Percentiles rank a stretch among this genome's conserved stretches.
Conservation (phyloP, 2,113 vertebrate species). For the Macquaria australasica region DNA sequence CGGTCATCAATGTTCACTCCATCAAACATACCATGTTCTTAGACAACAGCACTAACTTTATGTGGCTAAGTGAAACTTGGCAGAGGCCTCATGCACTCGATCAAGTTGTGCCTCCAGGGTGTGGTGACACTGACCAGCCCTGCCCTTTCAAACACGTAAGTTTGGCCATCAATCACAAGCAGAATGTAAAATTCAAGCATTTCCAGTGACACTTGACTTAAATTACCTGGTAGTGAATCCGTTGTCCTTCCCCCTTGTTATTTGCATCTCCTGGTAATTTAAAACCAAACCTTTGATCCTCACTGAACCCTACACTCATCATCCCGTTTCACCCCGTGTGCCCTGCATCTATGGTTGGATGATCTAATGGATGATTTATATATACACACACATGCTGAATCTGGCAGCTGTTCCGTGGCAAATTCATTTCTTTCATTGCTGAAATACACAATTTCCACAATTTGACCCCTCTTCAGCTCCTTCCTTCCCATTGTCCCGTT, state of each 20-base stretch:
- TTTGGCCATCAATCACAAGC: constrained; percentile 3
- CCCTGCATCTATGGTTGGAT: not conserved
- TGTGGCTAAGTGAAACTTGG: not conserved
- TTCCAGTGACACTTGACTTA: not conserved
- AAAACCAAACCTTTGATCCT: constrained; percentile 6
- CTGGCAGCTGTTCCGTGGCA: constrained; percentile 29
- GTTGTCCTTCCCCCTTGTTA: not conserved
- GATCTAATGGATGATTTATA: constrained; percentile 32
- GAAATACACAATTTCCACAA: not conserved
- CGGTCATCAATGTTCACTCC: constrained; percentile 2
- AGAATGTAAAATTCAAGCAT: constrained; percentile 17
- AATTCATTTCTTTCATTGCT: constrained; percentile 37
- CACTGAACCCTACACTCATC: not conserved
- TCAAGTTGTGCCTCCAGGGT: not conserved
- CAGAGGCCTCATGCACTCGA: not conserved
- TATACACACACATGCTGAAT: constrained; percentile 27
- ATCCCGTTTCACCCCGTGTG: not conserved
- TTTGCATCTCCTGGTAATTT: constrained; percentile 27
- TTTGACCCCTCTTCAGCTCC: too few relatives aligned
- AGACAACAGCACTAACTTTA: not conserved
- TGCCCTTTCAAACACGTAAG: not conserved
- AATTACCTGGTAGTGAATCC: not conserved
- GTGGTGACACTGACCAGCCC: not conserved
- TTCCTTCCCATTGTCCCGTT: not conserved
- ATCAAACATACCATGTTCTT: not conserved